Evolutionary conservation across 2,113 vertebrate species (phyloP).

Genomic region (Burhinus oedicnemus): DNA sequence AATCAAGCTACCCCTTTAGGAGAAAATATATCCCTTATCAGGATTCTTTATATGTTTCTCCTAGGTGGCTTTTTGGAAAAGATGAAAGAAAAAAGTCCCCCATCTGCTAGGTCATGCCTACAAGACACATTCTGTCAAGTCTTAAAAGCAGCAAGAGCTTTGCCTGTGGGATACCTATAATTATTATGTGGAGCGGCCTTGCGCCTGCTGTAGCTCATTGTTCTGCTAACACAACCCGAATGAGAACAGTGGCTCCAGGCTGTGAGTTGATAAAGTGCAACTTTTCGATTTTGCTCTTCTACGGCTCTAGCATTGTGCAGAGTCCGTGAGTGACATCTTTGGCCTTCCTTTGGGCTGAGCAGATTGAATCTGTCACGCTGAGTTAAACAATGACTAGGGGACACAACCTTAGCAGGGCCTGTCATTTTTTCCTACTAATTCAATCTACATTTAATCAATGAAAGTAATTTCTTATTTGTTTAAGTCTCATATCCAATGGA

Average conservation of each 20-base stretch:
- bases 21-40: conserved; percentile 81
- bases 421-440: conserved; percentile 79
- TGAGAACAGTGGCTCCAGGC: conserved; percentile 84
- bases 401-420: conserved; percentile 77
- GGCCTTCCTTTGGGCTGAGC: conserved; percentile 80
- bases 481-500: conserved; percentile 75
- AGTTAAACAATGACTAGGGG: conserved; percentile 84
- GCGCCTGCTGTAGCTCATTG: conserved; percentile 80
- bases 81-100: conserved; percentile 79
- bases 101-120: conserved; percentile 87
- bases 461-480: conserved; percentile 85
- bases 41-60: conserved; percentile 79
- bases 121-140: conserved; percentile 84
- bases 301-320: conserved; percentile 74
- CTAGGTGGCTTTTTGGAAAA: conserved; percentile 79
- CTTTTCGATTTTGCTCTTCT: conserved; percentile 84
- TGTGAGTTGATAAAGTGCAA: conserved; percentile 86
- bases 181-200: conserved; percentile 77
- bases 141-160: conserved; percentile 83
- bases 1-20: conserved; percentile 77
- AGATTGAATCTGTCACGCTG: conserved; percentile 90
- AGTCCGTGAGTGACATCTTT: conserved; percentile 79
- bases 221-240: conserved; percentile 80
- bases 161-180: conserved; percentile 86
- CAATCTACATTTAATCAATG: conserved; percentile 87